Evolutionary conservation across 1,140 invertebrate genomes (phyloP).

Genomic region (Zaprionus gabonicus): DNA sequence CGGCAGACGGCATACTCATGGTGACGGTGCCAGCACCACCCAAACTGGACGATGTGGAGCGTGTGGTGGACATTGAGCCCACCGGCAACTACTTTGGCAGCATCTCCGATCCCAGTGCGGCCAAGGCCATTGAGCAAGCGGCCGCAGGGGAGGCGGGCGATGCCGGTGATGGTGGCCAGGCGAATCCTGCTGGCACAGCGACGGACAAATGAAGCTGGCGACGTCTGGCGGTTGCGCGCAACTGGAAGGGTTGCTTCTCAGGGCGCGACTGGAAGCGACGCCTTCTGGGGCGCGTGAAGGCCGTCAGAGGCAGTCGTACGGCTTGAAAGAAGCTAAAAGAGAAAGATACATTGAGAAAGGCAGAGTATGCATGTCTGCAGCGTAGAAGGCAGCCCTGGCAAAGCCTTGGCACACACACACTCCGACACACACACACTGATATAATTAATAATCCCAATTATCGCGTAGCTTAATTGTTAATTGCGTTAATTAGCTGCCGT

Average conservation of each 20-base stretch:
- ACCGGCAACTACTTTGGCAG: conserved; percentile 80
- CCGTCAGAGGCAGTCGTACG: conserved; percentile 68
- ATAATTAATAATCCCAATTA: conserved; percentile 9
- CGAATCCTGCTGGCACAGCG: conserved; percentile 64
- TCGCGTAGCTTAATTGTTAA: conserved; percentile 51
- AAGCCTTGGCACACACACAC: conserved; percentile 13
- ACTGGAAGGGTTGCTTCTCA: conserved; percentile 5
- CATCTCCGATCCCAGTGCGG: conserved; percentile 63
- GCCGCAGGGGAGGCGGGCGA: conserved; percentile 5
- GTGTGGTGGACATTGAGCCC: conserved; percentile 73
- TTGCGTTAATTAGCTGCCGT: conserved; percentile 36
- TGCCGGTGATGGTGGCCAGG: conserved; percentile 53
- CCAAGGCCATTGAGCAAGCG: conserved; percentile 70
- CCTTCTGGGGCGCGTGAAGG: conserved; percentile 52
- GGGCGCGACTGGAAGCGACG: conserved; percentile 40
- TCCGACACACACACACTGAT: conserved; percentile 20
- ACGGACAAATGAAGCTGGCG: conserved; percentile 72
- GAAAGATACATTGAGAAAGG: not conserved
- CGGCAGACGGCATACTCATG: conserved; percentile 78
- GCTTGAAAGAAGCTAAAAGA: conserved; percentile 41
- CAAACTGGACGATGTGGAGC: conserved; percentile 79
- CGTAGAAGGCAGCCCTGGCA: not conserved
- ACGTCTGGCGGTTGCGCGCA: conserved; percentile 75
- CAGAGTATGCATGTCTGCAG: not conserved
- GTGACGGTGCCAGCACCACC: conserved; percentile 80